These are phyloP conservation scores for Goniozus legneri DNA, from an alignment of 1,140 invertebrate genomes.

Conservation along the genomic window DNA sequence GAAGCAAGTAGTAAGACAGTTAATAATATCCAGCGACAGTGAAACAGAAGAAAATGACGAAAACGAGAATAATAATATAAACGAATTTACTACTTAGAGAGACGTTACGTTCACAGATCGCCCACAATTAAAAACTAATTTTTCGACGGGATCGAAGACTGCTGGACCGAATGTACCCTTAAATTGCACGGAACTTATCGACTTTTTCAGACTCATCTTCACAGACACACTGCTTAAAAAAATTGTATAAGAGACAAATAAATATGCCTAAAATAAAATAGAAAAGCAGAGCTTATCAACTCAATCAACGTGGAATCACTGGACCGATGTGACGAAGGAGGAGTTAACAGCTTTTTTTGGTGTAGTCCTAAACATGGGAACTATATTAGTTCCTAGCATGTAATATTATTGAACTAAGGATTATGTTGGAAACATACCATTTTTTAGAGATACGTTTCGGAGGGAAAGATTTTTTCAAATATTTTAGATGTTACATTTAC, in stretches of 20 bases:
- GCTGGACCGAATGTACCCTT: slow-evolving; percentile 5
- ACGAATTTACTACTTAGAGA: not conserved
- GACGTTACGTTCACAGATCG: not conserved
- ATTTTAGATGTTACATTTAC: slow-evolving; percentile 12
- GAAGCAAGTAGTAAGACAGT: too few species aligned
- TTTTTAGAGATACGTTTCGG: slow-evolving; percentile 6
- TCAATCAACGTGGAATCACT: slow-evolving; percentile 7
- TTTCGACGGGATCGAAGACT: not conserved
- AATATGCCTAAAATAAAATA: slow-evolving; percentile 7
- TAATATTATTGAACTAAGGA: slow-evolving; percentile 8
- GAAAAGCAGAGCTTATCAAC: not conserved
- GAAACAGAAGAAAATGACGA: not conserved
- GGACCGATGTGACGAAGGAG: slow-evolving; percentile 3
- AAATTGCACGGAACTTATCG: slow-evolving; percentile 2
- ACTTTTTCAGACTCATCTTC: slow-evolving; percentile 6
- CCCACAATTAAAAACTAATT: not conserved
- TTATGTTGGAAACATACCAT: slow-evolving; percentile 2
- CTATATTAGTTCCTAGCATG: slow-evolving; percentile 5
- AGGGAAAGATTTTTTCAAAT: slow-evolving; percentile 13
- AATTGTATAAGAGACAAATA: slow-evolving; percentile 8
- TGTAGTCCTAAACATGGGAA: slow-evolving; percentile 10
- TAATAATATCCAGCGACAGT: not conserved
- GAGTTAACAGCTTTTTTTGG: slow-evolving; percentile 8
- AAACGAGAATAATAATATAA: not conserved
- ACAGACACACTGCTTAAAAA: slow-evolving; percentile 2